Evolutionary conservation across 2,113 vertebrate species (phyloP).

Genomic region (Lathamus discolor): DNA sequence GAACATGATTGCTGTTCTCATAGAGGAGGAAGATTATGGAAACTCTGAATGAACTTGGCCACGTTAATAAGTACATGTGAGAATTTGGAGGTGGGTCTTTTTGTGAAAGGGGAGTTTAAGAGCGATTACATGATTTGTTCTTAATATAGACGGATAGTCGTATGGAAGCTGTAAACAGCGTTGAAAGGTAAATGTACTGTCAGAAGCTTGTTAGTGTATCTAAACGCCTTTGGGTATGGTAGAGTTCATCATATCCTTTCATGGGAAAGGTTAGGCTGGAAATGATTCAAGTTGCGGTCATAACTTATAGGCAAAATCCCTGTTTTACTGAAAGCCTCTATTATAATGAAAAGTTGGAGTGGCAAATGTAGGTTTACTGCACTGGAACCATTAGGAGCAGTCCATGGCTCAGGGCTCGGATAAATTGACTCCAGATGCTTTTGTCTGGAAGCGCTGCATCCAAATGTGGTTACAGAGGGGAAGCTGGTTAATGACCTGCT

Average conservation of each 20-base stretch:
- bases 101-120: background rate
- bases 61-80: background rate
- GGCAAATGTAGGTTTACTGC: background rate
- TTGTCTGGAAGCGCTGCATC: background rate
- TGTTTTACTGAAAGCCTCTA: constrained; percentile 11
- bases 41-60: background rate
- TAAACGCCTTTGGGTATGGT: background rate
- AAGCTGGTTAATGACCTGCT: background rate
- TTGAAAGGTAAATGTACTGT: background rate
- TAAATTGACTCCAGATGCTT: constrained; percentile 32
- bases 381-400: background rate
- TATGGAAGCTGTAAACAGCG: constrained; percentile 3
- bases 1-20: background rate
- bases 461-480: background rate
- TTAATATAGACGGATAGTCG: background rate
- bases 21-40: background rate
- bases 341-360: constrained; percentile 2
- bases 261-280: background rate
- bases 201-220: background rate
- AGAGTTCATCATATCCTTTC: background rate
- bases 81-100: background rate
- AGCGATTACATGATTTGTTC: background rate
- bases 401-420: background rate
- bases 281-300: background rate
- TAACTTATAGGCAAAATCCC: background rate